These are phyloP conservation scores for Botia kubotai DNA, from an alignment of 2,797 vertebrate species.

Conservation along the genomic window DNA sequence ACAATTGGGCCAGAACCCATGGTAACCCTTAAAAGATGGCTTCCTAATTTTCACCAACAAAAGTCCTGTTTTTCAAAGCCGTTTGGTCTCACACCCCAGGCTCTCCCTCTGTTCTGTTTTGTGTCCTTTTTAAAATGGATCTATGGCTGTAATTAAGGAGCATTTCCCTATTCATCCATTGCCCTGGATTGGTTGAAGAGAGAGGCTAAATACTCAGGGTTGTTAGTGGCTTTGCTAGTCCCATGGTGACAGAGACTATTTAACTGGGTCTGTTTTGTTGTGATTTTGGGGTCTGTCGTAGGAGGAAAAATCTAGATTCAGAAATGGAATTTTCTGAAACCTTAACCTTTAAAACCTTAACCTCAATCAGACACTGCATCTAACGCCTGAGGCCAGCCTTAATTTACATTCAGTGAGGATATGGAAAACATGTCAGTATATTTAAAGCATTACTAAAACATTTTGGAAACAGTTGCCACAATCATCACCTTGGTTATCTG, in stretches of 20 bases:
- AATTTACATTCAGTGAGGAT: slow-evolving; percentile 19
- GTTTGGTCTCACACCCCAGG: slow-evolving; percentile 11
- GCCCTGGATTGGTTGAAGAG: slow-evolving; percentile 22
- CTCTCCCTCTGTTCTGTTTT: slow-evolving; percentile 6
- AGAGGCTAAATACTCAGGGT: slow-evolving; percentile 39
- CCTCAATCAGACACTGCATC: slow-evolving; percentile 29
- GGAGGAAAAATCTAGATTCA: slow-evolving; percentile 23
- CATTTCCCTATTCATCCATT: slow-evolving; percentile 34
- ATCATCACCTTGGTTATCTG: slow-evolving; percentile 3
- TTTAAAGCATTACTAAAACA: background rate
- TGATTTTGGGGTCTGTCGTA: slow-evolving; percentile 32
- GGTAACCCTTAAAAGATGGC: background rate
- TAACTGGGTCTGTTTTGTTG: slow-evolving; percentile 32
- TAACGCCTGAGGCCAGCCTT: slow-evolving; percentile 18
- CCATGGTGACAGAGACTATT: slow-evolving; percentile 42
- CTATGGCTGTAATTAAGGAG: slow-evolving; percentile 54
- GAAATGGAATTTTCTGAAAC: slow-evolving; percentile 13
- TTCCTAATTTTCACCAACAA: slow-evolving; percentile 17
- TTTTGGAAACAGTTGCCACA: background rate
- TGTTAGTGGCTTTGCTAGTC: background rate
- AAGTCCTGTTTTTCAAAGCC: slow-evolving; percentile 20
- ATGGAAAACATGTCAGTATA: slow-evolving; percentile 2
- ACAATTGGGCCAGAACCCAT: slow-evolving; percentile 6
- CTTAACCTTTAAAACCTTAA: slow-evolving; percentile 29
- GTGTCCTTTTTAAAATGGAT: slow-evolving; percentile 48